Conservation (phyloP, 1,140 invertebrate genomes). For the Globodera ellingtonae region DNA sequence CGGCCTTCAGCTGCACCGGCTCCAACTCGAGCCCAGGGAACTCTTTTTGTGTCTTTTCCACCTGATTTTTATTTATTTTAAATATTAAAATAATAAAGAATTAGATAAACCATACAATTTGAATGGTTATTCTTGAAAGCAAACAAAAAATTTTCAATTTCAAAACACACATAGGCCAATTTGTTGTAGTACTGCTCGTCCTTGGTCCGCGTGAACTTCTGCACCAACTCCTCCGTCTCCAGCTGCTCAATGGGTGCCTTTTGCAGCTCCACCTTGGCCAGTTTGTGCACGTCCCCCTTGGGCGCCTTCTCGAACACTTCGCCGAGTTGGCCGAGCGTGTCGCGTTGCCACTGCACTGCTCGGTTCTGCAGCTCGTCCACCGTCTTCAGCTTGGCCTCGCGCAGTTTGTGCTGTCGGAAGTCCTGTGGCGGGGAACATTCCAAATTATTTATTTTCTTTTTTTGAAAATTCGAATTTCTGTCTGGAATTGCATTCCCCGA, state of each 20-base stretch:
- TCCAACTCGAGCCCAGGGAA: constrained; percentile 60
- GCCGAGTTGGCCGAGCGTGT: constrained; percentile 49
- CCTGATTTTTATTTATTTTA: constrained; percentile 4
- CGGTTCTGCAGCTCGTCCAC: constrained; percentile 54
- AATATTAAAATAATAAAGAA: too few relatives aligned
- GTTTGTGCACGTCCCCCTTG: constrained; percentile 59
- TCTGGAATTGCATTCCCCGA: background rate
- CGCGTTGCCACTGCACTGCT: constrained; percentile 53
- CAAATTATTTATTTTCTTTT: constrained; percentile 2
- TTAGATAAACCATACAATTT: too few relatives aligned
- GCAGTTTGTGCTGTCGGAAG: constrained; percentile 61
- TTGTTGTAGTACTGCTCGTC: constrained; percentile 65
- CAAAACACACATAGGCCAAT: constrained; percentile 44
- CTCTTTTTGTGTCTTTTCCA: constrained; percentile 53
- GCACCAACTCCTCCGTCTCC: constrained; percentile 61
- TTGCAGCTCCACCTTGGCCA: constrained; percentile 55
- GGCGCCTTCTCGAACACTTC: constrained; percentile 62
- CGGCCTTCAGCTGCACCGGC: constrained; percentile 57
- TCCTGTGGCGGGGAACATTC: constrained; percentile 47
- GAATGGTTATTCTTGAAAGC: too few relatives aligned
- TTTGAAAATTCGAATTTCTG: background rate
- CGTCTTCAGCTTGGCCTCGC: constrained; percentile 54
- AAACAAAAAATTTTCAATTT: background rate
- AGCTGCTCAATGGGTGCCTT: constrained; percentile 60
- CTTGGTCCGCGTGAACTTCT: constrained; percentile 58